Evolutionary conservation across 2,113 vertebrate species (phyloP).

Genomic region (Silurus asotus): DNA sequence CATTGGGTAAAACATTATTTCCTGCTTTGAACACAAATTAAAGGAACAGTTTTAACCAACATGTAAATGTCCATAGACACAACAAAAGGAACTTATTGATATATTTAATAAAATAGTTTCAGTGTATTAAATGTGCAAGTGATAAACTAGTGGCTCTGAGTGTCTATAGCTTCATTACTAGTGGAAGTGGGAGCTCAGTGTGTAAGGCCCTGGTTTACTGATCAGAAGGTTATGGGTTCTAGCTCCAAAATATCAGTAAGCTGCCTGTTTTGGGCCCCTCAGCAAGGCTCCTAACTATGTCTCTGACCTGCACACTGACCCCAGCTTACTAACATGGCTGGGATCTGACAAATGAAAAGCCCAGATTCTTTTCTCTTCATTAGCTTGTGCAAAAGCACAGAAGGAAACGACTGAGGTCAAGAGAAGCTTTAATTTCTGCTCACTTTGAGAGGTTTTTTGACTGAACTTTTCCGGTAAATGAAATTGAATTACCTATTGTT

Average conservation of each 20-base stretch:
- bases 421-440: not conserved
- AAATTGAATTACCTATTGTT: not conserved
- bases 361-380: not conserved
- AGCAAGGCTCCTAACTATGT: too few relatives aligned
- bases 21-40: not conserved
- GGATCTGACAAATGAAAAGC: too few relatives aligned
- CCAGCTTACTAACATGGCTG: too few relatives aligned
- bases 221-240: too few relatives aligned
- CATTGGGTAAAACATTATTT: not conserved
- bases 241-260: too few relatives aligned
- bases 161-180: not conserved
- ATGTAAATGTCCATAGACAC: not conserved
- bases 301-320: too few relatives aligned
- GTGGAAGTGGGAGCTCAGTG: too few relatives aligned
- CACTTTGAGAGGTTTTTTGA: not conserved
- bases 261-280: too few relatives aligned
- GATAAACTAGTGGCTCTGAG: not conserved
- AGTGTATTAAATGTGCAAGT: not conserved
- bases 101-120: not conserved
- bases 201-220: too few relatives aligned
- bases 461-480: not conserved
- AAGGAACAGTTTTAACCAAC: not conserved
- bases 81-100: not conserved
- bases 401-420: not conserved
- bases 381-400: not conserved